A percentile compares a stretch with the other conserved stretches of the same genome.
These are phyloP conservation scores for Lerema accius DNA, from an alignment of 1,140 invertebrate species.

Conservation along the genomic window DNA sequence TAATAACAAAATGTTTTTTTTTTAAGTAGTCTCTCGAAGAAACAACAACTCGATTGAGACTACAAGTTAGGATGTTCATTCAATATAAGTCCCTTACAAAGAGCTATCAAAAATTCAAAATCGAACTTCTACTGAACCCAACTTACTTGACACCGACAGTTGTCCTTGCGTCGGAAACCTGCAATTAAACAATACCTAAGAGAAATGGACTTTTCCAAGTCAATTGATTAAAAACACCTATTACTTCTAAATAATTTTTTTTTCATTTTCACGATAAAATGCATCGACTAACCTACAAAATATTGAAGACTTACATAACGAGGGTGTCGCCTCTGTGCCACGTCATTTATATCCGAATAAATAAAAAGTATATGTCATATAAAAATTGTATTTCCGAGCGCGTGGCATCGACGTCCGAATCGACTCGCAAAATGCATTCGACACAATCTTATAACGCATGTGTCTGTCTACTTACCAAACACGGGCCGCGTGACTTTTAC, in stretches of 20 bases:
- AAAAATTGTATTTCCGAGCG: slow-evolving; percentile 12
- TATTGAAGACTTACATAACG: slow-evolving; percentile 37
- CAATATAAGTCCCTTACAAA: slow-evolving; percentile 12
- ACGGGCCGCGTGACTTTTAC: background rate
- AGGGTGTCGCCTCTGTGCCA: slow-evolving; percentile 20
- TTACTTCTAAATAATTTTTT: slow-evolving; percentile 22
- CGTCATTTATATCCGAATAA: slow-evolving; percentile 22
- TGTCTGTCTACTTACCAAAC: slow-evolving; percentile 33
- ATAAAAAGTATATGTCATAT: slow-evolving; percentile 33
- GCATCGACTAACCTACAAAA: slow-evolving; percentile 36
- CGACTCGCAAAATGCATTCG: slow-evolving; percentile 12
- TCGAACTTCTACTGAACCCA: slow-evolving; percentile 31
- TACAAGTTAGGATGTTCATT: too few relatives aligned
- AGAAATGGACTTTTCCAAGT: slow-evolving; percentile 34
- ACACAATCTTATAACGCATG: slow-evolving; percentile 3
- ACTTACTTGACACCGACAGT: slow-evolving; percentile 41
- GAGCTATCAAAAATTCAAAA: slow-evolving; percentile 26
- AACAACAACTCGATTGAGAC: too few relatives aligned
- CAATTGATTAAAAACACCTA: slow-evolving; percentile 16
- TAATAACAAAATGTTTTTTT: too few relatives aligned
- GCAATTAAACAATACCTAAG: slow-evolving; percentile 43
- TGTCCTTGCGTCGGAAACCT: slow-evolving; percentile 37
- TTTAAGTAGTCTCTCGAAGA: too few relatives aligned
- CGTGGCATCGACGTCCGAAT: slow-evolving; percentile 9
- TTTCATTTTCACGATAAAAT: slow-evolving; percentile 30